Conservation (phyloP, 2,888 invertebrate species). For the Ichneumoninae sp. region DNA sequence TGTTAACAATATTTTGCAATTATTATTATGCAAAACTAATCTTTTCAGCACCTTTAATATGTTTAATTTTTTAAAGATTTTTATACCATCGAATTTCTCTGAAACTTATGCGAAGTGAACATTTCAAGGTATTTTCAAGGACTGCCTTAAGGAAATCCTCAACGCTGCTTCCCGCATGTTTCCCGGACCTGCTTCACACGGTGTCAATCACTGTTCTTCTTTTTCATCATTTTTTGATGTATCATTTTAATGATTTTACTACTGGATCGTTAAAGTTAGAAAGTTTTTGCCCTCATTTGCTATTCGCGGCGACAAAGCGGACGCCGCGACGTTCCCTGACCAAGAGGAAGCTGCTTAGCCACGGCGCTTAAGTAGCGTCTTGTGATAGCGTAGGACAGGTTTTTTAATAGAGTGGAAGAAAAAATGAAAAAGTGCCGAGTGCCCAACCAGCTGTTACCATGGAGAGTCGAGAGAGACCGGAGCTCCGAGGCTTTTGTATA, state of each 20-base stretch:
- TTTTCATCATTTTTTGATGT: not conserved
- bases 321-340: not conserved
- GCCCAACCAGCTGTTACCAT: not conserved
- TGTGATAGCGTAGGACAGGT: not conserved
- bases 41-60: no score
- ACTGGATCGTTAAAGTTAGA: slow-evolving; percentile 3
- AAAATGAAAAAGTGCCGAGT: not conserved
- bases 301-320: not conserved
- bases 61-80: no score
- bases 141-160: not conserved
- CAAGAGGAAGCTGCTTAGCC: not conserved
- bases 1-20: no score
- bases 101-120: no score
- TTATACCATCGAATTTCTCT: no score
- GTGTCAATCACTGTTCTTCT: not conserved
- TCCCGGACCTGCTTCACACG: not conserved
- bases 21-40: no score
- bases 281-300: slow-evolving; percentile 27
- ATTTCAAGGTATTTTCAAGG: no score
- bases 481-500: not conserved
- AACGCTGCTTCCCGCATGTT: not conserved
- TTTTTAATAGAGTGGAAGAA: not conserved
- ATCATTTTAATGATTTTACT: not conserved
- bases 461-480: not conserved
- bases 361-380: slow-evolving; percentile 6